These are phyloP conservation scores for Myrmophylax atrothorax DNA, from an alignment of 2,113 vertebrate species.

Conservation along the genomic window DNA sequence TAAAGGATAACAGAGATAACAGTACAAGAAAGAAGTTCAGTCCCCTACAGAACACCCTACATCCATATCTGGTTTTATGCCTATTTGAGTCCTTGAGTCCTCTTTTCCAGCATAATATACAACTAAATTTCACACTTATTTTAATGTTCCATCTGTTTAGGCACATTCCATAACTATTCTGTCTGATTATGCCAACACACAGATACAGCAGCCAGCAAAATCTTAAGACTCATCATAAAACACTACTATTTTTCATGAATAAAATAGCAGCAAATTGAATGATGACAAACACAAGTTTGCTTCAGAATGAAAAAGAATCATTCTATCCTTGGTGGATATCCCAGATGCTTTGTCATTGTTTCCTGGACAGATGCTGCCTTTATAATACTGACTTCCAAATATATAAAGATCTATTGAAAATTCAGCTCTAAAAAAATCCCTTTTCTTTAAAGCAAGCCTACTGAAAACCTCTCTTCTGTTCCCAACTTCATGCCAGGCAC, in stretches of 20 bases:
- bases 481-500: neutral
- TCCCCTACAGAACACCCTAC: fast-evolving
- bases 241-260: neutral
- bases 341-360: neutral
- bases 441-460: neutral
- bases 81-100: neutral
- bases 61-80: neutral
- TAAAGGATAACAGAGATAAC: neutral
- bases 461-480: neutral
- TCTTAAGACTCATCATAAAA: neutral
- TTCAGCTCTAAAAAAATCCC: neutral
- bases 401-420: neutral
- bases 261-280: neutral
- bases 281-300: neutral
- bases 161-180: neutral
- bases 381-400: neutral
- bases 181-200: neutral
- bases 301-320: neutral
- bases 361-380: neutral
- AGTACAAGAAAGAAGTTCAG: neutral
- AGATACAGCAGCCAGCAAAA: neutral
- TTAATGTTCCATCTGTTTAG: constrained; percentile 20
- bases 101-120: neutral
- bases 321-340: neutral
- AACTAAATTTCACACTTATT: neutral